phyloP scores from a whole-genome alignment of 2,113 vertebrate species.

The Nyctibius bracteatus region DNA sequence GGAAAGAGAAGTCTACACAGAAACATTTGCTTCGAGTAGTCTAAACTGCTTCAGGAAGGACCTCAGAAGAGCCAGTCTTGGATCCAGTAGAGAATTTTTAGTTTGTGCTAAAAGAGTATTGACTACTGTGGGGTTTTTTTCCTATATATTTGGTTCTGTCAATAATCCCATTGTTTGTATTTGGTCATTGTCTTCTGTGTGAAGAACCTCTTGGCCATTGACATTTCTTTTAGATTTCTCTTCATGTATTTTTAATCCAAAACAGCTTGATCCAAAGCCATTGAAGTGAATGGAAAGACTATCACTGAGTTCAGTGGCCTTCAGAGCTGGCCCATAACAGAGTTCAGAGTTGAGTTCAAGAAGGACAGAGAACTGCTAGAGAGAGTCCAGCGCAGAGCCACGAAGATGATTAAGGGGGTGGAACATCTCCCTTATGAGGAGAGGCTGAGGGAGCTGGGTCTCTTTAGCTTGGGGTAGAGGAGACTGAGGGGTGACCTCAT shows the following conservation, averaged over 20 bases:
- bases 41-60: background rate
- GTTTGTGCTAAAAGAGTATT: background rate
- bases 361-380: too few relatives aligned
- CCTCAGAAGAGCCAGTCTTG: background rate
- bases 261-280: background rate
- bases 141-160: background rate
- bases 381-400: too few relatives aligned
- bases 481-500: too few relatives aligned
- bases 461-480: too few relatives aligned
- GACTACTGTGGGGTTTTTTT: fast-evolving
- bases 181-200: background rate
- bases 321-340: background rate
- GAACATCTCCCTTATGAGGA: too few relatives aligned
- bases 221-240: background rate
- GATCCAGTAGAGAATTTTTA: background rate
- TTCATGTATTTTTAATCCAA: background rate
- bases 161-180: background rate
- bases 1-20: background rate
- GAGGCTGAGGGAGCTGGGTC: too few relatives aligned
- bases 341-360: too few relatives aligned
- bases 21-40: background rate
- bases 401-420: too few relatives aligned
- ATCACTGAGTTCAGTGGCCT: background rate
- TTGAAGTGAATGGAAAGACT: background rate
- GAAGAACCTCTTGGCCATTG: background rate